Conservation (phyloP, 1,140 invertebrate species). For the Cardiocondyla obscurior region DNA sequence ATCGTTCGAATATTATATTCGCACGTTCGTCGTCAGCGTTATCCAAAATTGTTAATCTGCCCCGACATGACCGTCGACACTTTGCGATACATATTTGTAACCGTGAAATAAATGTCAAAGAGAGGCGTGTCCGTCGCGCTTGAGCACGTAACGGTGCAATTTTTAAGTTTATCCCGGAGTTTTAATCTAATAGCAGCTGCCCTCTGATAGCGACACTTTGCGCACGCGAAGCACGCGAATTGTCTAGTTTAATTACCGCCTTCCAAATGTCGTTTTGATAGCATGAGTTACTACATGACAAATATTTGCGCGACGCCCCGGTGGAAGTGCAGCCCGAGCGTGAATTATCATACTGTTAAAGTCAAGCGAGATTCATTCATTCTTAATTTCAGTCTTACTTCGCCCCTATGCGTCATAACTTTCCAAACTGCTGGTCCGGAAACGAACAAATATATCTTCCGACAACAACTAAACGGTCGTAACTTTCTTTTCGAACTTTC, state of each 20-base stretch:
- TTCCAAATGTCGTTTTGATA: background rate
- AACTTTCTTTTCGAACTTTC: constrained; percentile 42
- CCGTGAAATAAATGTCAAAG: background rate
- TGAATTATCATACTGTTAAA: constrained; percentile 6
- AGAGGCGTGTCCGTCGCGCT: background rate
- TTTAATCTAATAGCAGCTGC: constrained; percentile 4
- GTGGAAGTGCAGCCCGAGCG: background rate
- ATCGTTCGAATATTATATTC: constrained; percentile 64
- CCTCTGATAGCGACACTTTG: background rate
- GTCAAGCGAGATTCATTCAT: constrained; percentile 11
- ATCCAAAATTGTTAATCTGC: constrained; percentile 62
- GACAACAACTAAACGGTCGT: constrained; percentile 26
- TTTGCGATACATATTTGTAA: background rate
- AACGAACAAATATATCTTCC: constrained; percentile 46
- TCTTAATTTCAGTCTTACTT: constrained; percentile 17
- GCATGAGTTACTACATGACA: background rate
- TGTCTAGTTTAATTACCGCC: background rate
- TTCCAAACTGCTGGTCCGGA: constrained; percentile 15
- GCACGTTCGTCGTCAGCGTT: background rate
- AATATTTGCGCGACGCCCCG: background rate
- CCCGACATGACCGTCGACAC: background rate
- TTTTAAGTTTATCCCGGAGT: too few species aligned
- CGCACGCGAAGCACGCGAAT: background rate
- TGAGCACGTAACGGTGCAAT: background rate
- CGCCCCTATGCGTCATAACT: constrained; percentile 30